Conservation (phyloP, 2,113 vertebrate species). For the Vidua macroura region DNA sequence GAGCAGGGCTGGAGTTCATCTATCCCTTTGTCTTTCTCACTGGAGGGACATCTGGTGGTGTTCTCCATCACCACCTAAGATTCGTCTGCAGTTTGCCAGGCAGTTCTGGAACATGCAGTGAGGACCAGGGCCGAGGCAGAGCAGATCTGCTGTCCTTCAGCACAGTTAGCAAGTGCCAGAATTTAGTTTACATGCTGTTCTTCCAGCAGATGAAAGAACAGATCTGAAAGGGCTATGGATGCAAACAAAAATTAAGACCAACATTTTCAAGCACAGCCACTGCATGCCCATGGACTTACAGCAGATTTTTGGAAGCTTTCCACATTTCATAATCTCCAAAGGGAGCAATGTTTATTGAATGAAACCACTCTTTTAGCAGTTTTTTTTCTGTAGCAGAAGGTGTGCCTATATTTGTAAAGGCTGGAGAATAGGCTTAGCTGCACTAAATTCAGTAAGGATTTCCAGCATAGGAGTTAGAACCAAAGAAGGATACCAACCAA, state of each 20-base stretch:
- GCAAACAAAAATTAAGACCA: background rate
- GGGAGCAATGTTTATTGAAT: background rate
- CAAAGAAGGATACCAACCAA: background rate
- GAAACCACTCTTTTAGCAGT: background rate
- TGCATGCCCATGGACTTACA: background rate
- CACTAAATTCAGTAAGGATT: background rate
- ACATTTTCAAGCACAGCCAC: background rate
- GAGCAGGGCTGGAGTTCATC: background rate
- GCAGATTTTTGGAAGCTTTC: background rate
- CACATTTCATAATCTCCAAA: background rate
- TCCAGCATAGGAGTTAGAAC: background rate
- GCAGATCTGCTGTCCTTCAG: background rate
- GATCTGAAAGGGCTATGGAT: background rate
- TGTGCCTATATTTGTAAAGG: background rate
- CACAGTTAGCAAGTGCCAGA: background rate
- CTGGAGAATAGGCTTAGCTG: background rate
- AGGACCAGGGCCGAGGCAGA: background rate
- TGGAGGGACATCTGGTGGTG: background rate
- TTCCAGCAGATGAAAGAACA: background rate
- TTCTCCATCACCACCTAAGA: background rate
- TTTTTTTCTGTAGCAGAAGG: background rate
- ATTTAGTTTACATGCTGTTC: background rate
- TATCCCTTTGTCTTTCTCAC: background rate
- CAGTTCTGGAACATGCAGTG: rapidly evolving
- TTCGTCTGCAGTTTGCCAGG: rapidly evolving